Percentiles rank a stretch among this genome's conserved stretches.
Conservation (phyloP, 2,113 vertebrate species). For the Onychorhynchus coronatus region DNA sequence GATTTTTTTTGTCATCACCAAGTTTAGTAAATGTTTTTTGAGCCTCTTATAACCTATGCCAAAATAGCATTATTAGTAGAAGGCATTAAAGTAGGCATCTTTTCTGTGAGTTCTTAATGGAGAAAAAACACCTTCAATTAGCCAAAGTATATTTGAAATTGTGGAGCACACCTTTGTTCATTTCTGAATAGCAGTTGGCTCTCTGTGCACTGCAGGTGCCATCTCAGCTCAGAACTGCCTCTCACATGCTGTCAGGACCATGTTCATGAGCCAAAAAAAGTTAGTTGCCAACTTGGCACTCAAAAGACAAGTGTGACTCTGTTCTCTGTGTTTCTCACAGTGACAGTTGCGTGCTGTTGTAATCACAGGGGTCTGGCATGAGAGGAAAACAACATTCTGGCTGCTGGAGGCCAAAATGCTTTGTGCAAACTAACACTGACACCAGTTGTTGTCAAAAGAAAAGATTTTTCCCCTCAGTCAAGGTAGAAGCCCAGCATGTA, state of each 20-base stretch:
- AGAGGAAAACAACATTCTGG: slow-evolving; percentile 8
- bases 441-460: background rate
- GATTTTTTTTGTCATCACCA: background rate
- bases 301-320: background rate
- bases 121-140: background rate
- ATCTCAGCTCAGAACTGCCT: background rate
- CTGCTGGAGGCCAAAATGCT: background rate
- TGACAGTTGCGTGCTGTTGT: background rate
- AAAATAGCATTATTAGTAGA: background rate
- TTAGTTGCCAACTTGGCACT: background rate
- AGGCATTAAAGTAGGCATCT: background rate
- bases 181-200: background rate
- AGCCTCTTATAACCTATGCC: background rate
- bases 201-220: background rate
- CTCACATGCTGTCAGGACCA: background rate
- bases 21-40: background rate
- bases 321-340: background rate
- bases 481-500: background rate
- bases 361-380: background rate
- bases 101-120: background rate
- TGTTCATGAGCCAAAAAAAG: background rate
- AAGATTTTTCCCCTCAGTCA: background rate
- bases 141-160: background rate
- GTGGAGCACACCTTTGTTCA: background rate
- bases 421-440: background rate